Evolutionary conservation across 2,797 vertebrate genomes (phyloP).

Genomic region (Choloepus didactylus): DNA sequence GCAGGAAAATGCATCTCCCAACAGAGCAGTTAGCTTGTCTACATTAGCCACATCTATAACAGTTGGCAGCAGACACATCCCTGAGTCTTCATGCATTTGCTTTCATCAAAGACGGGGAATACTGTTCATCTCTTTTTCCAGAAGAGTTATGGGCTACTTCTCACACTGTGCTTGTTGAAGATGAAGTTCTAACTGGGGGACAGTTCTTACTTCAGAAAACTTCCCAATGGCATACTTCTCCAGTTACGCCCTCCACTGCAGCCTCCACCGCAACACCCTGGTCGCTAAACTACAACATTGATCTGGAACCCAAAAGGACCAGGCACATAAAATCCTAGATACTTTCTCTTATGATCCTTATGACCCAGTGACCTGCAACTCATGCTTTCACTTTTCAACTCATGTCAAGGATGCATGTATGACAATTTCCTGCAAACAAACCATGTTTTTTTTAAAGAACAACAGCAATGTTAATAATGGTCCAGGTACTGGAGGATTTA

Average conservation of each 20-base stretch:
- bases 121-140: neutral
- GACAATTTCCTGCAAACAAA: slow-evolving; percentile 19
- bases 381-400: slow-evolving; percentile 36
- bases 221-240: neutral
- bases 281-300: slow-evolving; percentile 13
- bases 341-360: slow-evolving; percentile 34
- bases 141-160: slow-evolving; percentile 28
- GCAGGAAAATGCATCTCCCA: slow-evolving; percentile 81
- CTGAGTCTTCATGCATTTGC: slow-evolving; percentile 40
- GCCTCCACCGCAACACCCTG: neutral
- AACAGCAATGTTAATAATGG: slow-evolving; percentile 18
- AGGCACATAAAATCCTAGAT: neutral
- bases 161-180: slow-evolving; percentile 22
- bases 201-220: slow-evolving; percentile 21
- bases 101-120: slow-evolving; percentile 20
- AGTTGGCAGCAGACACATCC: slow-evolving; percentile 7
- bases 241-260: neutral
- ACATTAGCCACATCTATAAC: slow-evolving; percentile 49
- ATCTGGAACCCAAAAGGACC: slow-evolving; percentile 26
- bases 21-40: slow-evolving; percentile 50
- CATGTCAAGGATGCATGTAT: slow-evolving; percentile 42
- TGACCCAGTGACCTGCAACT: neutral
- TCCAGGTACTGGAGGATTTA: slow-evolving; percentile 9
- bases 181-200: neutral
- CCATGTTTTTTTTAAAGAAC: neutral